Percentiles rank a stretch among this genome's conserved stretches.
These are phyloP conservation scores for Microcebus murinus DNA, from an alignment of 2,113 vertebrate species.

Conservation along the genomic window DNA sequence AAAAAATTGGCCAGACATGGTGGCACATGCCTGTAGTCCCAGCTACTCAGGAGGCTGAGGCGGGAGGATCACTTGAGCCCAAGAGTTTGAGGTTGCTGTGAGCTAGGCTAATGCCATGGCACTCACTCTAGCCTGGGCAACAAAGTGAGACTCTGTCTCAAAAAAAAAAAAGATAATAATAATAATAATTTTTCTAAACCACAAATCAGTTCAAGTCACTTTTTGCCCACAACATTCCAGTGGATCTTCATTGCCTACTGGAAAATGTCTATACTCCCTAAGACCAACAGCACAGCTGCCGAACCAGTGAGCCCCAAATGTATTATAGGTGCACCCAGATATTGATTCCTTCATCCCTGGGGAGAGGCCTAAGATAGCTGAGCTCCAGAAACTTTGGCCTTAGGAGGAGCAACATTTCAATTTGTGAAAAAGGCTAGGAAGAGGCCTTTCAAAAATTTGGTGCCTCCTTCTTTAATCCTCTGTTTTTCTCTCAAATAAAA, in stretches of 20 bases:
- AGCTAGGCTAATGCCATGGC: too few species aligned
- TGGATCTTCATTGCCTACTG: neutral
- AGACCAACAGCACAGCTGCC: neutral
- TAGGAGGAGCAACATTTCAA: neutral
- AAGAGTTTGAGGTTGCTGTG: too few species aligned
- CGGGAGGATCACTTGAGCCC: too few species aligned
- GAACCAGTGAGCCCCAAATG: neutral
- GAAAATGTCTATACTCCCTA: neutral
- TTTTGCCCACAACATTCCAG: slow-evolving; percentile 34
- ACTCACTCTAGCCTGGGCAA: too few species aligned
- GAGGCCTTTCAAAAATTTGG: neutral
- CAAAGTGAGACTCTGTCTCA: too few species aligned
- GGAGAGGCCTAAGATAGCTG: neutral
- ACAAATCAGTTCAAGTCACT: neutral
- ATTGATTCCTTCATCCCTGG: neutral
- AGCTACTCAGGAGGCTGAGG: too few species aligned
- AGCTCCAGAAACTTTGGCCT: neutral
- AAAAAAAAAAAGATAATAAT: too few species aligned
- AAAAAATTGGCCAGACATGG: too few species aligned
- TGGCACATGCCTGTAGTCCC: too few species aligned
- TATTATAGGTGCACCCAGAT: neutral
- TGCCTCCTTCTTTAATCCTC: neutral
- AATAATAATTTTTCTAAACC: slow-evolving; percentile 1
- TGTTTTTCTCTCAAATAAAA: slow-evolving; percentile 16
- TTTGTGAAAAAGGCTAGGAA: neutral